Evolutionary conservation across 1,140 invertebrate genomes (phyloP).

Genomic region (Drosophila simulans): DNA sequence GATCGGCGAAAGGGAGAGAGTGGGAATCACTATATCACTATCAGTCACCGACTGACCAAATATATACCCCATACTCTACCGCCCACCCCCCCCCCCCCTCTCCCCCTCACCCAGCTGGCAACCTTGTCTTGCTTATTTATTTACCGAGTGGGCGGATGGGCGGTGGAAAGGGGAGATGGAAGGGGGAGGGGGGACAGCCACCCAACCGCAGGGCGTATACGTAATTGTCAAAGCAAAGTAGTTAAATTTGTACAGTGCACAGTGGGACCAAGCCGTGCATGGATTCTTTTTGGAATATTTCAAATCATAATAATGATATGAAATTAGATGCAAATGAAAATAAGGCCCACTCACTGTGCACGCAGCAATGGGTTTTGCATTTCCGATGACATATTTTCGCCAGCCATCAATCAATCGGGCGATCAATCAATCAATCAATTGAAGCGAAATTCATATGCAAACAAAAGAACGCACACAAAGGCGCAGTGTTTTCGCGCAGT

Average conservation of each 20-base stretch:
- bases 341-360: slow-evolving; percentile 16
- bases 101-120: neutral
- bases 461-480: slow-evolving; percentile 3
- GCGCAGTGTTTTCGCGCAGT: slow-evolving; percentile 2
- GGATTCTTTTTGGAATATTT: neutral
- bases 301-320: neutral
- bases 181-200: neutral
- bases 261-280: slow-evolving; percentile 2
- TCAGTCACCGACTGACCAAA: slow-evolving; percentile 61
- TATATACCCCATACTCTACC: slow-evolving; percentile 7
- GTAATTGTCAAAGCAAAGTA: slow-evolving; percentile 44
- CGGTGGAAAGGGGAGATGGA: neutral
- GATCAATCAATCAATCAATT: slow-evolving; percentile 34
- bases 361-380: slow-evolving; percentile 36
- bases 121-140: slow-evolving; percentile 39
- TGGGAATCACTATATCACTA: slow-evolving; percentile 43
- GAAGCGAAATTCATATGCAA: slow-evolving; percentile 18
- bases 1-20: slow-evolving; percentile 18
- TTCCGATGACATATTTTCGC: slow-evolving; percentile 37
- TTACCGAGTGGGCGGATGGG: slow-evolving; percentile 20
- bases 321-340: neutral
- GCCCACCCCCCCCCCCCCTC: neutral
- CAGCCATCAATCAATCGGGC: slow-evolving; percentile 36
- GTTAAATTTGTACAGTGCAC: slow-evolving; percentile 31
- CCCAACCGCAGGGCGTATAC: slow-evolving; percentile 40